Evolutionary conservation across 2,888 invertebrate genomes (phyloP).

Genomic region (Creontiades dilutus): DNA sequence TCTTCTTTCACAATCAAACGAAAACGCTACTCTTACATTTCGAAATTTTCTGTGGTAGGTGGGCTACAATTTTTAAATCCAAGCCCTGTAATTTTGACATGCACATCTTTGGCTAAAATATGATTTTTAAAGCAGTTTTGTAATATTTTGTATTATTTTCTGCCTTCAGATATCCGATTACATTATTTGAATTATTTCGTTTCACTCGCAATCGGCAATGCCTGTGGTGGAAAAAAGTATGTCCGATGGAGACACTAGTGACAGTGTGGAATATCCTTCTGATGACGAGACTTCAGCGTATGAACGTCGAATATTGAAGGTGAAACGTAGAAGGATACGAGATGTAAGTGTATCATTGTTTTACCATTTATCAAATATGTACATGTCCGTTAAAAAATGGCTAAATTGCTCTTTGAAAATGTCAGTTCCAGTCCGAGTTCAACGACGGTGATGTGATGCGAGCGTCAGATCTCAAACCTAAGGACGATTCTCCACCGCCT

Average conservation of each 20-base stretch:
- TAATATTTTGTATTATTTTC: too few relatives aligned
- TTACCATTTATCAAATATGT: background rate
- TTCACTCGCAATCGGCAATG: background rate
- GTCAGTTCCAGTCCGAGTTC: constrained; percentile 20
- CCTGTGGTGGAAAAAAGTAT: background rate
- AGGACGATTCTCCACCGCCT: background rate
- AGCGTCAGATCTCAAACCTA: background rate
- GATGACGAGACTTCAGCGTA: constrained; percentile 34
- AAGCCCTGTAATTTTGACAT: too few relatives aligned
- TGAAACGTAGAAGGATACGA: constrained; percentile 26
- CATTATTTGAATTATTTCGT: background rate
- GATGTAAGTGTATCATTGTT: background rate
- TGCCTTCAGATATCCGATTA: too few relatives aligned
- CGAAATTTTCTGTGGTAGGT: too few relatives aligned
- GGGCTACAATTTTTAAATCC: too few relatives aligned
- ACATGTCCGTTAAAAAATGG: background rate
- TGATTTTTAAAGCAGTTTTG: too few relatives aligned
- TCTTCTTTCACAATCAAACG: too few relatives aligned
- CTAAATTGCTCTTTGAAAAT: background rate
- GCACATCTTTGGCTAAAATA: too few relatives aligned
- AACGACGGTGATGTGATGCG: background rate
- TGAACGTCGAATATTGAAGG: constrained; percentile 3
- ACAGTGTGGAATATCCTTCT: constrained; percentile 10
- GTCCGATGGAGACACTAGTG: constrained; percentile 27
- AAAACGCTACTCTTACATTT: too few relatives aligned